Evolutionary conservation across 2,113 vertebrate genomes (phyloP).

Genomic region (Aleadryas rufinucha): DNA sequence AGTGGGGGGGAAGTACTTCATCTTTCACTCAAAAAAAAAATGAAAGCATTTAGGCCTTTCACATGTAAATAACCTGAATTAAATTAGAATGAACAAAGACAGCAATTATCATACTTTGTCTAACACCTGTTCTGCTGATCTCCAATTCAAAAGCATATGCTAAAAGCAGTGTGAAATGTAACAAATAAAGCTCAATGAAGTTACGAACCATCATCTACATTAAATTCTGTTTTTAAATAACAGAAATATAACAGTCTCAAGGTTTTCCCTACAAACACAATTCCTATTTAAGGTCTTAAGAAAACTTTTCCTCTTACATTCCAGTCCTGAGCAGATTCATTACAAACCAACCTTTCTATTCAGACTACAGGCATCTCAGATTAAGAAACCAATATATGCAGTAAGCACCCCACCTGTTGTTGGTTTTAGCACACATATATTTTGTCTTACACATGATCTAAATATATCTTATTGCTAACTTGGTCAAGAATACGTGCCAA

Average conservation of each 20-base stretch:
- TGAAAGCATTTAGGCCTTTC: constrained; percentile 73
- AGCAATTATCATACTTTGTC: constrained; percentile 75
- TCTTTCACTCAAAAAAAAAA: constrained; percentile 65
- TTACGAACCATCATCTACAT: constrained; percentile 45
- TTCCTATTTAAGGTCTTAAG: not conserved
- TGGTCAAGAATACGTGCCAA: not conserved
- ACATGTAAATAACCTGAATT: constrained; percentile 76
- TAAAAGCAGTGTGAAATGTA: constrained; percentile 71
- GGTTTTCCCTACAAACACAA: not conserved
- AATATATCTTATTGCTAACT: not conserved
- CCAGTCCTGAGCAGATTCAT: not conserved
- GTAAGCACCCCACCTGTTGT: not conserved
- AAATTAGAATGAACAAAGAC: constrained; percentile 75
- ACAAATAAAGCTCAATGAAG: constrained; percentile 58
- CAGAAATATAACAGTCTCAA: not conserved
- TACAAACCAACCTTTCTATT: constrained; percentile 17
- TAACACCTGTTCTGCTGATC: constrained; percentile 76
- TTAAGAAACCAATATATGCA: not conserved
- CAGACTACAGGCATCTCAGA: not conserved
- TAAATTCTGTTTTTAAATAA: constrained; percentile 33
- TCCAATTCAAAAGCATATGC: constrained; percentile 73
- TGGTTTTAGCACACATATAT: not conserved
- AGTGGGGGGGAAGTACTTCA: not conserved
- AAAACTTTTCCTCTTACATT: not conserved
- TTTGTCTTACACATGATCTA: not conserved